Evolutionary conservation across 30 jellyfish, hydroid and myxozoan species (phyloP).

Genomic region (Aurelia sp.): DNA sequence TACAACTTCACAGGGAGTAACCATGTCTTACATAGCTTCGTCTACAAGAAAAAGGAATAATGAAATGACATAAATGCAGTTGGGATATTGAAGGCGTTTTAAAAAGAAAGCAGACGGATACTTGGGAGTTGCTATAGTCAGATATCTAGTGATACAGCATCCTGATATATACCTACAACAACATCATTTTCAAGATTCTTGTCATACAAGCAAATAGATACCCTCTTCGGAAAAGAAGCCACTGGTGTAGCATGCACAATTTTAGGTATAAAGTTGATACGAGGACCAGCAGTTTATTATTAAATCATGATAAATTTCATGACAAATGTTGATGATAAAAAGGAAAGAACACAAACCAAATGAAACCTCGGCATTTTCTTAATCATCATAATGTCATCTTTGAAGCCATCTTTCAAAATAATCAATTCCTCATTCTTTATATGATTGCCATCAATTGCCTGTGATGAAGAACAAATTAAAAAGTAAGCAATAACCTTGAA

Average conservation of each 20-base stretch:
- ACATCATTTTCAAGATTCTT: too few species aligned
- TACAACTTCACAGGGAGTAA: slow-evolving; percentile 92
- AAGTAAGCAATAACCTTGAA: too few species aligned
- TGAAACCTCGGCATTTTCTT: slow-evolving; percentile 91
- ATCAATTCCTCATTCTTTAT: slow-evolving; percentile 61
- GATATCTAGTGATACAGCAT: too few species aligned
- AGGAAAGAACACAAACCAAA: slow-evolving; percentile 52
- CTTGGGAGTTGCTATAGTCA: too few species aligned
- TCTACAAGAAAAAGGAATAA: slow-evolving; percentile 39
- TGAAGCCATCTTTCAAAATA: slow-evolving; percentile 46
- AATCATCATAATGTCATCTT: slow-evolving; percentile 57
- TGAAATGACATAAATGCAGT: not conserved
- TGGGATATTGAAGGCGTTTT: not conserved
- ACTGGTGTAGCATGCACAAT: too few species aligned
- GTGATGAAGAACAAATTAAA: not conserved
- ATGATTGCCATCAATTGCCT: slow-evolving; percentile 88
- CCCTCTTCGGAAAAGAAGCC: too few species aligned
- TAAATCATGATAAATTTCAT: too few species aligned
- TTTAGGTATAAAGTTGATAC: too few species aligned
- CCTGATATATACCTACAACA: too few species aligned
- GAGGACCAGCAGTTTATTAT: too few species aligned
- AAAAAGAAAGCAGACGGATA: too few species aligned
- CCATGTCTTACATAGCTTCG: slow-evolving; percentile 89
- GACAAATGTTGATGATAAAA: not conserved
- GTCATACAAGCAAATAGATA: too few species aligned